These are phyloP conservation scores for Sphaeridia pumilis DNA, from an alignment of 2,888 invertebrate genomes.

Conservation along the genomic window DNA sequence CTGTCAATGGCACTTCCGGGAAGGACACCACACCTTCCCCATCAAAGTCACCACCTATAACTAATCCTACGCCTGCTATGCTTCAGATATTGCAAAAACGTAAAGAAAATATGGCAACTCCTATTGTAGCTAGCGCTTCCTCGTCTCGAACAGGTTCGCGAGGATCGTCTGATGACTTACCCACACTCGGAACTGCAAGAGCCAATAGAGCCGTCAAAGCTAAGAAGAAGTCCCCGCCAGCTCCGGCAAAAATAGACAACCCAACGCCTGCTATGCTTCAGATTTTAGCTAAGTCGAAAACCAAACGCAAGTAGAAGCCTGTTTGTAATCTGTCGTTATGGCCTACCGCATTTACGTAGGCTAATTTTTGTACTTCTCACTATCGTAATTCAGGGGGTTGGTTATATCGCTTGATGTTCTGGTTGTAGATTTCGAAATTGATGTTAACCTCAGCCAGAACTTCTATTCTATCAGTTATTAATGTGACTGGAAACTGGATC, in stretches of 20 bases:
- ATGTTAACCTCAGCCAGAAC: too few species aligned
- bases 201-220: not conserved
- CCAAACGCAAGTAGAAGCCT: constrained; percentile 5
- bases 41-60: constrained; percentile 33
- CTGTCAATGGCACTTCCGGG: constrained; percentile 20
- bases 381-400: too few species aligned
- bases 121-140: constrained; percentile 9
- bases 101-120: constrained; percentile 43
- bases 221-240: constrained; percentile 18
- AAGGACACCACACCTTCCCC: constrained; percentile 18
- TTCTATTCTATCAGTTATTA: too few species aligned
- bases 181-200: not conserved
- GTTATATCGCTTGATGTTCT: too few species aligned
- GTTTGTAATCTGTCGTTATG: too few species aligned
- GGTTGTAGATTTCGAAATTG: too few species aligned
- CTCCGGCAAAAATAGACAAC: constrained; percentile 40
- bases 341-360: too few species aligned
- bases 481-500: too few species aligned
- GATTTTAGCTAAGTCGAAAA: constrained; percentile 49
- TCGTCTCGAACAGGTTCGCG: not conserved
- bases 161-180: not conserved
- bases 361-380: too few species aligned
- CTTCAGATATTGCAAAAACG: constrained; percentile 52
- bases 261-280: constrained; percentile 63
- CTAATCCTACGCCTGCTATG: constrained; percentile 60